phyloP scores from a whole-genome alignment of 2,797 vertebrate genomes.

The Gastrophryne carolinensis region DNA sequence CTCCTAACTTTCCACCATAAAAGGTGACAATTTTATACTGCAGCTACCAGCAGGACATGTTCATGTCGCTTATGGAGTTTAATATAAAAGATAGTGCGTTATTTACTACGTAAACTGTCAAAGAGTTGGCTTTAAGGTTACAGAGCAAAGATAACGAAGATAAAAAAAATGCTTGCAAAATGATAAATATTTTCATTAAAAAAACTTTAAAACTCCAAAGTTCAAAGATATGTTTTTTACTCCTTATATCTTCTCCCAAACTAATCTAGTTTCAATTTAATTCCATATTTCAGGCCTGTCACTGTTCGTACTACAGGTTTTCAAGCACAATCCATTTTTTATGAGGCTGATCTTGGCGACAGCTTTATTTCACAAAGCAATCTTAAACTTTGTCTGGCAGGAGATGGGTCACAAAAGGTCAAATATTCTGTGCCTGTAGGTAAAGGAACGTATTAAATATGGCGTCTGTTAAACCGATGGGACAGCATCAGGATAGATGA shows the following conservation, averaged over 20 bases:
- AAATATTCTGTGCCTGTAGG: constrained; percentile 79
- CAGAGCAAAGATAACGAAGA: constrained; percentile 48
- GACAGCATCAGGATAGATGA: constrained; percentile 69
- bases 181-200: constrained; percentile 85
- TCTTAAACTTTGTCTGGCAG: constrained; percentile 91
- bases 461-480: constrained; percentile 70
- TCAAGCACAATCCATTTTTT: constrained; percentile 80
- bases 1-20: constrained; percentile 41
- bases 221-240: constrained; percentile 77
- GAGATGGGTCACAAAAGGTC: constrained; percentile 85
- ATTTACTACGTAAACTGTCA: constrained; percentile 50
- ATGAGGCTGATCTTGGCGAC: constrained; percentile 95
- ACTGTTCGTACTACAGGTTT: constrained; percentile 76
- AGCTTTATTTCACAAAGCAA: constrained; percentile 99
- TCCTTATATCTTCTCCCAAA: constrained; percentile 94
- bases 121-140: constrained; percentile 50
- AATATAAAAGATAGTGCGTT: constrained; percentile 51
- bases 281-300: constrained; percentile 98
- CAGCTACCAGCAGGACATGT: constrained; percentile 41
- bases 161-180: constrained; percentile 74
- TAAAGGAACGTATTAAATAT: constrained; percentile 81
- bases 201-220: constrained; percentile 84
- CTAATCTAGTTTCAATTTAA: constrained; percentile 98
- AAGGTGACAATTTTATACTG: constrained; percentile 50
- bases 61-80: constrained; percentile 46